A percentile compares a stretch with the other conserved stretches of the same genome.
Evolutionary conservation across 2,797 vertebrate genomes (phyloP).

Genomic region (Phyllotis vaccarum): DNA sequence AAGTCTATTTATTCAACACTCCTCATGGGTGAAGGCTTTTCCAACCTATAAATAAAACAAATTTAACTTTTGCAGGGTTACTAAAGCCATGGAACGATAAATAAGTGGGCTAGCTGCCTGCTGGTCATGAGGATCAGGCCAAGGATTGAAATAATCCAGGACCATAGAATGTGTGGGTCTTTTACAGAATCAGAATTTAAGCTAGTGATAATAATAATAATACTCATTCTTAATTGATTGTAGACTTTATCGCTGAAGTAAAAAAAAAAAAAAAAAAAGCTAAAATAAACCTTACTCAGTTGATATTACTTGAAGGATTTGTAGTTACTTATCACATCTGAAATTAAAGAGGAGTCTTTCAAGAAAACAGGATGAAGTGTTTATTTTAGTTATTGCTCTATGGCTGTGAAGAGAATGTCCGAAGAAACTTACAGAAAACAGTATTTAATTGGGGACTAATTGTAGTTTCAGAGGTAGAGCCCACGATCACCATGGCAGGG

Average conservation of each 20-base stretch:
- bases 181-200: conserved; percentile 52
- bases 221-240: conserved; percentile 38
- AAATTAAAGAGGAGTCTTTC: conserved; percentile 51
- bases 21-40: conserved; percentile 75
- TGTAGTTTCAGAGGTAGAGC: neutral
- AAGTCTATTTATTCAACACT: conserved; percentile 78
- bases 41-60: conserved; percentile 81
- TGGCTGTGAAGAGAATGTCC: neutral
- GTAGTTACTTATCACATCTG: neutral
- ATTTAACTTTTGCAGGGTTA: conserved; percentile 77
- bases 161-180: conserved; percentile 37
- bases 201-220: conserved; percentile 53
- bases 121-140: conserved; percentile 27
- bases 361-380: conserved; percentile 32
- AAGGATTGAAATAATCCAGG: conserved; percentile 62
- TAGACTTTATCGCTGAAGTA: conserved; percentile 26
- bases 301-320: conserved; percentile 1
- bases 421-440: neutral
- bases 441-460: neutral
- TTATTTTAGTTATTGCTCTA: neutral
- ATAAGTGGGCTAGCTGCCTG: conserved; percentile 62
- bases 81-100: conserved; percentile 72
- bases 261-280: neutral
- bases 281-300: neutral
- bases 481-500: no score